A percentile compares a stretch with the other conserved stretches of the same genome.
Conservation (phyloP, 2,888 invertebrate species). For the Lithosia quadra region DNA sequence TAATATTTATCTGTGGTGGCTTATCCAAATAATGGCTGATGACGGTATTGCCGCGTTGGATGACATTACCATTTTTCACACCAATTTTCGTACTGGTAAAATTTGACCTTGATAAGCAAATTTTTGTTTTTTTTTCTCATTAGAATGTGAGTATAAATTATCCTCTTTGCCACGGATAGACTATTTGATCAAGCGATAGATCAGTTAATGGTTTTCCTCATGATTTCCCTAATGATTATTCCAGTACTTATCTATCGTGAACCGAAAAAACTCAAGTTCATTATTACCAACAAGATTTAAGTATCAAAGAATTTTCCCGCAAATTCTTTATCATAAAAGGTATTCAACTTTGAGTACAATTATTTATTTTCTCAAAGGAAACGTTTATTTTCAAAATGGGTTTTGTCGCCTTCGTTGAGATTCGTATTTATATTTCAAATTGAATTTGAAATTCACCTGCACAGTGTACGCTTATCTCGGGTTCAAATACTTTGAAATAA, state of each 20-base stretch:
- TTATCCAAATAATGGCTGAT: too few relatives aligned
- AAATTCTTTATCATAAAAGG: slow-evolving; percentile 7
- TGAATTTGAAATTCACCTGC: background rate
- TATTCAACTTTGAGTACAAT: slow-evolving; percentile 7
- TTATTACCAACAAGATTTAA: background rate
- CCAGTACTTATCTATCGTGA: background rate
- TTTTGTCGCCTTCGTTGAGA: background rate
- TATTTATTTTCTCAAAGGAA: slow-evolving; percentile 12
- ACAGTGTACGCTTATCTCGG: background rate
- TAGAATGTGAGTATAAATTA: too few relatives aligned
- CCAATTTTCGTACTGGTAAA: too few relatives aligned
- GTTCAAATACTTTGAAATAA: background rate
- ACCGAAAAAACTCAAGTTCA: background rate
- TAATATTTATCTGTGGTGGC: too few relatives aligned
- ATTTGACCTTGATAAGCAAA: too few relatives aligned
- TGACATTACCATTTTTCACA: too few relatives aligned
- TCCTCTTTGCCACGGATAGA: too few relatives aligned
- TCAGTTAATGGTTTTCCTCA: too few relatives aligned
- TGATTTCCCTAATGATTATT: background rate
- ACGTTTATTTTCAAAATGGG: slow-evolving; percentile 18
- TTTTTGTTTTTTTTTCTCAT: too few relatives aligned
- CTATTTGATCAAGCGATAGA: too few relatives aligned
- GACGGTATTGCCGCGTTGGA: too few relatives aligned
- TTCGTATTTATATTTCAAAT: background rate
- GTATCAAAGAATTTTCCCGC: background rate